Evolutionary conservation across 64 coral and sea anemone genomes (phyloP).

Genomic region (Actinia tenebrosa): DNA sequence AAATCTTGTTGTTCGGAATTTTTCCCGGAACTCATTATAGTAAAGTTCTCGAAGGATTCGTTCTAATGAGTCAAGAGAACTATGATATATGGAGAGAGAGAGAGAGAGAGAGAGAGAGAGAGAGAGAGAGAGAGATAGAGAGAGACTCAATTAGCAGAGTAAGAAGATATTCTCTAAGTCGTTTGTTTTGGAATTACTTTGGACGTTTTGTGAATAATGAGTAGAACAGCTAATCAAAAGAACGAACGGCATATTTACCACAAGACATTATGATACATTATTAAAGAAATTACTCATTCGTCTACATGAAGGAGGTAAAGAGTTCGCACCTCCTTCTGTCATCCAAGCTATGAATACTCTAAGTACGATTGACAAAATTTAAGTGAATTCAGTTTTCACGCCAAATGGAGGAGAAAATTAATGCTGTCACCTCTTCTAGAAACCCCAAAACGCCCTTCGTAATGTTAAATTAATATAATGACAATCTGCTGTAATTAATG

Average conservation of each 20-base stretch:
- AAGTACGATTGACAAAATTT: background rate
- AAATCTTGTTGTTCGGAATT: background rate
- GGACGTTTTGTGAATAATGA: background rate
- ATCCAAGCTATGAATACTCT: background rate
- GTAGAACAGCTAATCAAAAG: background rate
- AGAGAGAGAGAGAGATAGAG: no score
- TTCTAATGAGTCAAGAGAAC: background rate
- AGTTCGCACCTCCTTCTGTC: background rate
- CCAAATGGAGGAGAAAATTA: background rate
- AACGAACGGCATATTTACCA: background rate
- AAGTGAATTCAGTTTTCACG: background rate
- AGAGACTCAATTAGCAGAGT: background rate
- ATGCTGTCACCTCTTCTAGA: background rate
- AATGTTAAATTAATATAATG: constrained; percentile 4
- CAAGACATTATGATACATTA: background rate
- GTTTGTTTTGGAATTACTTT: background rate
- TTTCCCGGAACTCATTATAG: background rate
- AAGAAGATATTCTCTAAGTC: background rate
- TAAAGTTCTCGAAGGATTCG: background rate
- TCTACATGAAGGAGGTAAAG: background rate
- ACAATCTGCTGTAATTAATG: constrained; percentile 15
- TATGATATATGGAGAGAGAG: no score
- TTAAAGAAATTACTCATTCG: background rate
- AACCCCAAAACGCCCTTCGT: constrained; percentile 1
- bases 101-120: no score